Base-by-base conservation (phyloP, 2,797 vertebrate species). In the Aulostomus chinensis region DNA sequence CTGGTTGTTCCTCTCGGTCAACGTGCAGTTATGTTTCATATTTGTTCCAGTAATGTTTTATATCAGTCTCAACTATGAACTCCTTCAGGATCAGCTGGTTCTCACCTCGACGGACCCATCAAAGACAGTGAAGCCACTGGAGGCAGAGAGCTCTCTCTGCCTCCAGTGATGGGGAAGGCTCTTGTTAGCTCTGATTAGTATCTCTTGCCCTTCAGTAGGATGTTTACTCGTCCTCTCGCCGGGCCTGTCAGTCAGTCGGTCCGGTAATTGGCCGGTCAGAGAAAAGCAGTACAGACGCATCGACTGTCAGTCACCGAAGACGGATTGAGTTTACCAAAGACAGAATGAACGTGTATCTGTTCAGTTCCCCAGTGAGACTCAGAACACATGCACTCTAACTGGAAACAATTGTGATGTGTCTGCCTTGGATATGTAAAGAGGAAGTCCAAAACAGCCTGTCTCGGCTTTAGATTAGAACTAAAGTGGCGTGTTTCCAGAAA, bases 121-220 rank as follows among this genome's bases (percentile, higher is more conserved):
- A 25, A 25, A 25, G 6, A 25, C 24, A 25, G 24, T 25, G 24
- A 25, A 25, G 24, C 24, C 24, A 9, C 24, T 25, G 24, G 24
- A 25, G 24, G 24, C 6, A 25, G 24, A 2, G 24, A 6, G n/a
- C 6, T 12, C 5, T 18, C 24, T 25, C 1, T 35, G 30, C 33
- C 2, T 13, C 46, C 15, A 39, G 13, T 32, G 9, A 26, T 35
- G 55, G 20, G 21, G 55, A 43, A 7, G 16, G 11, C 47, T 46
- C 43, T 58, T 57, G 49, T 80, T 74, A 61, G 51, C 55, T 68
- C 68, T 78, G 61, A 76, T 83, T 74, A 64, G 59, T 60, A 62
- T 79, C 50, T 55, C 17, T 50, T 20, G 15, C 26, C 47, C 43
- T 69, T 47, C 56, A 47, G n/a, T n/a, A n/a, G n/a, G 54, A 67